Conservation (phyloP, 1,140 invertebrate genomes). For the Drosophila tani region DNA sequence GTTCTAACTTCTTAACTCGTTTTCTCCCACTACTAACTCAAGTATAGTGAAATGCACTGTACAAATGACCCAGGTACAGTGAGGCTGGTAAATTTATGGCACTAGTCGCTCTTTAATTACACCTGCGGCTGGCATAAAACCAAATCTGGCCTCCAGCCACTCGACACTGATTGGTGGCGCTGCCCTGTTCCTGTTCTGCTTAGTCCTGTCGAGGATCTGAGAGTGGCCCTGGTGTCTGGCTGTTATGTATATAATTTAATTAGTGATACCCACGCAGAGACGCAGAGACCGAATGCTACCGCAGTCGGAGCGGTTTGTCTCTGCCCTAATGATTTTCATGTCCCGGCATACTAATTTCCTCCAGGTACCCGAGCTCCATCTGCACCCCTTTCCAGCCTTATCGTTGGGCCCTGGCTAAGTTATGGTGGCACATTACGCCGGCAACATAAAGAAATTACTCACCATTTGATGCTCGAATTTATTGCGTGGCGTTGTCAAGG, state of each 20-base stretch:
- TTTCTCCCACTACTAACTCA: neutral
- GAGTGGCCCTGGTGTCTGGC: constrained; percentile 11
- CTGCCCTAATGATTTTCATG: constrained; percentile 75
- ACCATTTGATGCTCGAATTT: constrained; percentile 77
- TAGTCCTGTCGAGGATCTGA: constrained; percentile 29
- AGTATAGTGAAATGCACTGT: constrained; percentile 15
- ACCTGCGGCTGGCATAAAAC: constrained; percentile 57
- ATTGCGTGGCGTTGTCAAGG: constrained; percentile 52
- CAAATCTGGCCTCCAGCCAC: constrained; percentile 26
- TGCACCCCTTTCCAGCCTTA: constrained; percentile 6
- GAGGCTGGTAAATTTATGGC: constrained; percentile 56
- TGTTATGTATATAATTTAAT: constrained; percentile 74
- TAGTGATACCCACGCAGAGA: constrained; percentile 65
- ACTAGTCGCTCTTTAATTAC: constrained; percentile 71
- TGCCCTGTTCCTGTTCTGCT: constrained; percentile 1
- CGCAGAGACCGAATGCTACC: constrained; percentile 9
- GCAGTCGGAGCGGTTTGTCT: constrained; percentile 31
- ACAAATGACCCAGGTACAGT: neutral
- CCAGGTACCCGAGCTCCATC: constrained; percentile 39
- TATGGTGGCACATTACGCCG: constrained; percentile 68
- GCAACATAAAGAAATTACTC: constrained; percentile 67
- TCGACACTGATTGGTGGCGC: constrained; percentile 3
- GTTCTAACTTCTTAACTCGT: neutral
- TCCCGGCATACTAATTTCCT: constrained; percentile 72
- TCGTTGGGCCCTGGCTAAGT: constrained; percentile 47